Percentiles rank a stretch among this genome's conserved stretches.
Conservation (phyloP, 2,113 vertebrate species). For the Herpailurus yagouaroundi region DNA sequence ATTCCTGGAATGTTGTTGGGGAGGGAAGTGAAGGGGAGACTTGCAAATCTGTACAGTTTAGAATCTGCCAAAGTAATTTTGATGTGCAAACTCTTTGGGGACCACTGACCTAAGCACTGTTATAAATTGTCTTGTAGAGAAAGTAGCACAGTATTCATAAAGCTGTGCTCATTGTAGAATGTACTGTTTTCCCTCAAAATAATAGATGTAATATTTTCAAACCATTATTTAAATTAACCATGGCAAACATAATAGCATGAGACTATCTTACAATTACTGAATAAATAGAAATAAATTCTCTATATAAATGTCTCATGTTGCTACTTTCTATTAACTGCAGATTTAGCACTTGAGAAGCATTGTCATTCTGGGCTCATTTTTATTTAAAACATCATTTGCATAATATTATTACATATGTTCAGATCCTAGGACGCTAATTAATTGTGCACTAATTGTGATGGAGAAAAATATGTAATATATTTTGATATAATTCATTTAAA, state of each 20-base stretch:
- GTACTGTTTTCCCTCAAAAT: background rate
- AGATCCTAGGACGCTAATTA: background rate
- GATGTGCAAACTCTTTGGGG: background rate
- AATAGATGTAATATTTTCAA: background rate
- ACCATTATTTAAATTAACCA: constrained; percentile 5
- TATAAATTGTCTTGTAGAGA: background rate
- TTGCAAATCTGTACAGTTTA: background rate
- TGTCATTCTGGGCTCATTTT: background rate
- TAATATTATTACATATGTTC: constrained; percentile 8
- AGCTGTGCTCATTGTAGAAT: background rate
- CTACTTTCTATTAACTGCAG: background rate
- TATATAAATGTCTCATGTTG: background rate
- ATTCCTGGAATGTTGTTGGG: background rate
- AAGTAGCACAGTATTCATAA: background rate
- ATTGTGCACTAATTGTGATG: background rate
- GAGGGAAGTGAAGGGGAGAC: background rate
- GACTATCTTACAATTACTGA: background rate
- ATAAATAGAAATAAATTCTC: constrained; percentile 8
- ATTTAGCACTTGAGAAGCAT: background rate
- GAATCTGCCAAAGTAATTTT: background rate
- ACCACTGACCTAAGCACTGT: background rate
- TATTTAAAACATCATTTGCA: constrained; percentile 23
- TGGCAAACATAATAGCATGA: background rate
- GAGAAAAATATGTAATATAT: background rate
- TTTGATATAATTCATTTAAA: constrained; percentile 22